These are phyloP conservation scores for Dendrolimus kikuchii DNA, from an alignment of 1,140 invertebrate genomes.

Conservation along the genomic window DNA sequence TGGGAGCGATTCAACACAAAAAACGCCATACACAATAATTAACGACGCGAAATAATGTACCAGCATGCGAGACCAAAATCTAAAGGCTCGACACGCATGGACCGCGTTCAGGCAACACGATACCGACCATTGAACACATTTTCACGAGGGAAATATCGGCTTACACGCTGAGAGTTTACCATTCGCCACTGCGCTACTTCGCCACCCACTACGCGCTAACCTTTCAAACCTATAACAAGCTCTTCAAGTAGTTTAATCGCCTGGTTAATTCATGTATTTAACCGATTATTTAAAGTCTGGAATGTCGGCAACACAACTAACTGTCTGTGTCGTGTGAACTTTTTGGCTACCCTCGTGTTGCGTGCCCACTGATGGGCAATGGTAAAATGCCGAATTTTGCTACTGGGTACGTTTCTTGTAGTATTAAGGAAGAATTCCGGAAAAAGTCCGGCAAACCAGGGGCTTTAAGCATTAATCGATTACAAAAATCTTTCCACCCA, in stretches of 20 bases:
- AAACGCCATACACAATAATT: conserved; percentile 57
- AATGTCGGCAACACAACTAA: too few relatives aligned
- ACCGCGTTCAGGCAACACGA: conserved; percentile 45
- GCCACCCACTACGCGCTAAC: conserved; percentile 57
- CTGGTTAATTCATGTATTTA: neutral
- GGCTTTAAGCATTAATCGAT: too few relatives aligned
- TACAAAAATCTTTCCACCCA: too few relatives aligned
- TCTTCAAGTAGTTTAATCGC: neutral
- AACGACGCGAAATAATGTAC: conserved; percentile 69
- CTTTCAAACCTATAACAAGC: conserved; percentile 29
- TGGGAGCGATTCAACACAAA: conserved; percentile 34
- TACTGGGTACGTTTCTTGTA: too few relatives aligned
- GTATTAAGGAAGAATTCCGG: too few relatives aligned
- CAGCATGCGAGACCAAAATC: conserved; percentile 67
- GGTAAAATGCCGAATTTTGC: too few relatives aligned
- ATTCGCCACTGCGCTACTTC: conserved; percentile 2
- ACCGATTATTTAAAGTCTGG: too few relatives aligned
- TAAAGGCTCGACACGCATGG: conserved; percentile 51
- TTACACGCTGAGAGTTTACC: conserved; percentile 40
- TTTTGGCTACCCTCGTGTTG: too few relatives aligned
- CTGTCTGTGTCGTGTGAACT: too few relatives aligned
- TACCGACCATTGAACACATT: conserved; percentile 63
- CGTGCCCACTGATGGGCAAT: too few relatives aligned
- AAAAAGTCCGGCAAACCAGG: too few relatives aligned
- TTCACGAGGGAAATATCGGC: conserved; percentile 66